Evolutionary conservation across 1,140 invertebrate genomes (phyloP), one percentile per base, ranked within the genome.

Genomic region (Lepidostoma basale): DNA sequence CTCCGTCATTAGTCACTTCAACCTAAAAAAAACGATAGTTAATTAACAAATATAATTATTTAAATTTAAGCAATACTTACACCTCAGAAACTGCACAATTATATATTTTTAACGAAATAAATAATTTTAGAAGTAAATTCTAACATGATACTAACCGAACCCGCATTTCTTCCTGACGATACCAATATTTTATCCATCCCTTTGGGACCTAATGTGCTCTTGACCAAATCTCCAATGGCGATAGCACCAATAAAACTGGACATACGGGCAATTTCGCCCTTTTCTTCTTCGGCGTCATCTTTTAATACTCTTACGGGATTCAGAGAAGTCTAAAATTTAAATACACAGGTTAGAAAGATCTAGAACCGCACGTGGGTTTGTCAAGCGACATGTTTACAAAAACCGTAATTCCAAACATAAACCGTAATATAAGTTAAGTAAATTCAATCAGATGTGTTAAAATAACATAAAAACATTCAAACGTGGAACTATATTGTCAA

Each of bases 111-210:
- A 18, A 20, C 12, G 1, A 56, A 45, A 16, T 16, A 45, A 14
- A 45, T 10, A 2, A 3, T 20, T 59, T 16, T 36, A 59, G 18
- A 59, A n/a, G n/a, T 59, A 59, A n/a, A 14, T 36, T 14, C 8
- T 20, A 14, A 49, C 18, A 49, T 23, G 40, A 39, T 39, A 65
- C 70, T 68, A 68, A 83, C 82, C 73, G 83, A 81, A 39, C 96
- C 93, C 75, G 90, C 86, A 78, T 89, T 90, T 72, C 93, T 86
- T 14, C 94, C 91, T 74, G 88, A 85, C 40, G 92, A 88, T n/a
- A 97, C 89, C 8, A 99, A 83, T 75, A 99, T 98, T 86, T 99
- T 99, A 80, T 99, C 98, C 98, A 99, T 99, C 77, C 98, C 98
- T 84, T 99, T 99, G 12, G 98, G 98, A 14, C 98, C 98, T 10